These are phyloP conservation scores for Dinocampus coccinellae DNA, from an alignment of 2,888 invertebrate species.

Conservation along the genomic window DNA sequence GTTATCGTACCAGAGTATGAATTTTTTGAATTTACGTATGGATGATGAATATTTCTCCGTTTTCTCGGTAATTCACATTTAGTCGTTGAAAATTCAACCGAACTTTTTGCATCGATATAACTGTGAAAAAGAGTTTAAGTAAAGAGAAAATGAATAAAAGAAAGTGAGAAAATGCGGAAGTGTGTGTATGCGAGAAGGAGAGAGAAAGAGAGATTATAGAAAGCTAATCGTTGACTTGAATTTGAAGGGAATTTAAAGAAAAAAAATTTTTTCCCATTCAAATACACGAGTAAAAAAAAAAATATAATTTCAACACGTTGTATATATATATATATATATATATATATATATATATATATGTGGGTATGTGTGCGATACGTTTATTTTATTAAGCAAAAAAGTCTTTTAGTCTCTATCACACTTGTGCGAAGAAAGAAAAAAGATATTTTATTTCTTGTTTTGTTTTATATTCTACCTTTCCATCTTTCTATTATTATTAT, in stretches of 20 bases:
- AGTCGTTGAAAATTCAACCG: not conserved
- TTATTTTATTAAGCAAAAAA: too few relatives aligned
- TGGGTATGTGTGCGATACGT: too few relatives aligned
- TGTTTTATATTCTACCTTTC: too few relatives aligned
- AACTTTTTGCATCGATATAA: not conserved
- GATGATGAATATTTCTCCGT: conserved; percentile 42
- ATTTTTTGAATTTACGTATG: conserved; percentile 41
- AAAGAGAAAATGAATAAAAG: not conserved
- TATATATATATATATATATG: too few relatives aligned
- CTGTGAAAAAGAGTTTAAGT: not conserved
- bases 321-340: too few relatives aligned
- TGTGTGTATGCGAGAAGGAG: not conserved
- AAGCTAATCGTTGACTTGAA: not conserved
- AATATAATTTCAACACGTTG: too few relatives aligned
- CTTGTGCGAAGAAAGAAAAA: too few relatives aligned
- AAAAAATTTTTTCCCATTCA: not conserved
- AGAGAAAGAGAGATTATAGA: not conserved
- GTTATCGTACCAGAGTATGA: conserved; percentile 7
- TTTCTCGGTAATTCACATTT: conserved; percentile 31
- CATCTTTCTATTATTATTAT: too few relatives aligned
- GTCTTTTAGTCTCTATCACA: too few relatives aligned
- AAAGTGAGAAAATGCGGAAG: too few relatives aligned
- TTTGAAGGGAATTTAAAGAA: not conserved
- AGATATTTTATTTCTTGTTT: too few relatives aligned
- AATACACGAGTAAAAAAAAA: not conserved